Percentiles rank a stretch among this genome's conserved stretches.
Conservation (phyloP, 1,140 invertebrate genomes). For the Leptinotarsa undecemlineata region DNA sequence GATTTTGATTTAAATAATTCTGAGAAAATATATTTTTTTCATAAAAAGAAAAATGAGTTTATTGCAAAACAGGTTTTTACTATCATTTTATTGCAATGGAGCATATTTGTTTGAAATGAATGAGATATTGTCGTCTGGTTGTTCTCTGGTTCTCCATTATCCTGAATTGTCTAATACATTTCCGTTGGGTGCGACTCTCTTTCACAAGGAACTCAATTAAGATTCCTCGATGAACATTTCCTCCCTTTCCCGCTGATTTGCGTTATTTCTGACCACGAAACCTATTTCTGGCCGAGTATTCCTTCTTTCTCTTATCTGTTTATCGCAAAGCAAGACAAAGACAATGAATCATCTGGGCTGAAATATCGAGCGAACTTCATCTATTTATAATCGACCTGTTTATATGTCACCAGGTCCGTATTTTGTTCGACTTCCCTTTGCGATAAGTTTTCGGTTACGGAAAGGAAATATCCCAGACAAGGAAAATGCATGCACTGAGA, state of each 20-base stretch:
- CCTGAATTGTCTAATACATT: too few species aligned
- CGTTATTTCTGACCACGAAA: not conserved
- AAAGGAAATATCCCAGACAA: not conserved
- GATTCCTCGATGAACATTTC: not conserved
- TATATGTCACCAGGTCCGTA: constrained; percentile 2
- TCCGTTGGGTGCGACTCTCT: not conserved
- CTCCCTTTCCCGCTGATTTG: not conserved
- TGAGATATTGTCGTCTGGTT: too few species aligned
- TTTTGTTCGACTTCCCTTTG: not conserved
- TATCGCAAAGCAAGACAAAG: not conserved
- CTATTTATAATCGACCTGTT: not conserved
- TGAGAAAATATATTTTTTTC: too few species aligned
- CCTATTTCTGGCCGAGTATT: not conserved
- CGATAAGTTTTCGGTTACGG: not conserved
- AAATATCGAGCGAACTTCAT: not conserved
- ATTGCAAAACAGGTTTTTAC: too few species aligned
- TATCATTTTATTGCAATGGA: too few species aligned
- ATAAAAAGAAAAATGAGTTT: too few species aligned
- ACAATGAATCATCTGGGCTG: not conserved
- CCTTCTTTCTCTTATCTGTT: not conserved
- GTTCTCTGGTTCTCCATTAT: too few species aligned
- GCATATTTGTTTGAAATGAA: too few species aligned
- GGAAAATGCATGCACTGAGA: not conserved
- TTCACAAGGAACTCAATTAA: not conserved
- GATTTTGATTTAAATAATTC: too few species aligned